Conservation (phyloP, 1,140 invertebrate genomes). For the Bilobella aurantiaca region DNA sequence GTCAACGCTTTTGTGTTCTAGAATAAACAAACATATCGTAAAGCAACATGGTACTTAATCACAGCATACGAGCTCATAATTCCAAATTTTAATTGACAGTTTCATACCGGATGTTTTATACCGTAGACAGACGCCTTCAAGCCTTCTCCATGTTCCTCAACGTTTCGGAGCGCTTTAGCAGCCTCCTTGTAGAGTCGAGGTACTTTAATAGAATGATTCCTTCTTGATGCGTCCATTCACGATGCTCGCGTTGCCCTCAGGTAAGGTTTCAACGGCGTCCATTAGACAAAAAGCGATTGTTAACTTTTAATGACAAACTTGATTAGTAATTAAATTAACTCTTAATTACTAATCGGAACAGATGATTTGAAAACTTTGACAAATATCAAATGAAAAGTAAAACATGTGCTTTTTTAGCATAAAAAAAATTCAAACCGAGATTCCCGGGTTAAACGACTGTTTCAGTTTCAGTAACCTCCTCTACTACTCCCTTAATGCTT, state of each 20-base stretch:
- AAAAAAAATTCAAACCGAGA: background rate
- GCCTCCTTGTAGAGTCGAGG: slow-evolving; percentile 63
- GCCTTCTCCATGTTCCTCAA: slow-evolving; percentile 55
- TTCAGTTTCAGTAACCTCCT: no score
- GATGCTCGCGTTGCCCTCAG: background rate
- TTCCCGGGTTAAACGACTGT: no score
- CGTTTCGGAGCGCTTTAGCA: slow-evolving; percentile 53
- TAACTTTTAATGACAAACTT: no score
- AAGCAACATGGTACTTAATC: no score
- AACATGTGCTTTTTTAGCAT: background rate
- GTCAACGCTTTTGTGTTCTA: slow-evolving; percentile 60
- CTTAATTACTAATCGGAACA: background rate
- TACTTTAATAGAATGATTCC: slow-evolving; percentile 50
- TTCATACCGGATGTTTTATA: slow-evolving; percentile 44
- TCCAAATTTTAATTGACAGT: background rate
- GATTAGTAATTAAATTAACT: no score
- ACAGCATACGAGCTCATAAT: background rate
- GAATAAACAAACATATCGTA: slow-evolving; percentile 38
- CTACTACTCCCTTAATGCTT: no score
- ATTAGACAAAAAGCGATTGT: no score
- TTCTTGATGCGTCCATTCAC: background rate
- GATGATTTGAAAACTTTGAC: background rate
- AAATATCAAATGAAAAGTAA: background rate
- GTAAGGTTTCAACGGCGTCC: background rate
- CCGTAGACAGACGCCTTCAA: slow-evolving; percentile 54